These are phyloP conservation scores for Drosophila simulans DNA, from an alignment of 1,140 invertebrate species.

Conservation along the genomic window DNA sequence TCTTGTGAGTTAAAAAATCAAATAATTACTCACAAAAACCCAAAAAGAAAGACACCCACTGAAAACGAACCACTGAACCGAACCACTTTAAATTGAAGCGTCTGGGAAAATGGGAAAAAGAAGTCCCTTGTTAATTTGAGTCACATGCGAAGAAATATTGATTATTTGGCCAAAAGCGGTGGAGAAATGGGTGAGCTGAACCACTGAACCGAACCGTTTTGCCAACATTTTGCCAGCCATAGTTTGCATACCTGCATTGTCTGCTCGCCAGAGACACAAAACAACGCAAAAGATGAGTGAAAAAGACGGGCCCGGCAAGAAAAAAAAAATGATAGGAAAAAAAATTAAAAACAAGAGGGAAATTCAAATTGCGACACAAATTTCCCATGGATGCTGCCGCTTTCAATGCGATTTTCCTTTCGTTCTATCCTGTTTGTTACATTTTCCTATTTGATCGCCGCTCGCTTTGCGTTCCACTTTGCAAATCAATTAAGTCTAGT, in stretches of 20 bases:
- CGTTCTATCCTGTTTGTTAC: constrained; percentile 17
- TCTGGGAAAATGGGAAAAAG: neutral
- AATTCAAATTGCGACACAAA: constrained; percentile 35
- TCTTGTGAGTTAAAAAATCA: neutral
- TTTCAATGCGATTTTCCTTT: constrained; percentile 13
- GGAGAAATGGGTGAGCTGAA: constrained; percentile 5
- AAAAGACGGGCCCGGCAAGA: neutral
- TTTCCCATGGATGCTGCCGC: constrained; percentile 21
- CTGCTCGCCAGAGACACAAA: constrained; percentile 17
- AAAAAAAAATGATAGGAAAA: neutral
- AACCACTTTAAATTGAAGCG: constrained; percentile 34
- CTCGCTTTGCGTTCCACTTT: constrained; percentile 59
- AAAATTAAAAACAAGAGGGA: neutral
- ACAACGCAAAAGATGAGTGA: neutral
- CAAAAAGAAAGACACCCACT: neutral
- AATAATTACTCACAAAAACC: neutral
- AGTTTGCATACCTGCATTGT: constrained; percentile 49
- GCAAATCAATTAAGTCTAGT: constrained; percentile 77
- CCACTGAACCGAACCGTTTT: constrained; percentile 46
- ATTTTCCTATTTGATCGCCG: constrained; percentile 45
- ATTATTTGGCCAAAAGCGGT: constrained; percentile 30
- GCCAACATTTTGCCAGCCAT: constrained; percentile 50
- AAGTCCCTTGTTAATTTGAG: constrained; percentile 46
- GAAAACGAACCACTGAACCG: constrained; percentile 29
- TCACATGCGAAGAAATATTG: constrained; percentile 52